Evolutionary conservation across 2,888 invertebrate genomes (phyloP).

Genomic region (Eupsilia transversa): DNA sequence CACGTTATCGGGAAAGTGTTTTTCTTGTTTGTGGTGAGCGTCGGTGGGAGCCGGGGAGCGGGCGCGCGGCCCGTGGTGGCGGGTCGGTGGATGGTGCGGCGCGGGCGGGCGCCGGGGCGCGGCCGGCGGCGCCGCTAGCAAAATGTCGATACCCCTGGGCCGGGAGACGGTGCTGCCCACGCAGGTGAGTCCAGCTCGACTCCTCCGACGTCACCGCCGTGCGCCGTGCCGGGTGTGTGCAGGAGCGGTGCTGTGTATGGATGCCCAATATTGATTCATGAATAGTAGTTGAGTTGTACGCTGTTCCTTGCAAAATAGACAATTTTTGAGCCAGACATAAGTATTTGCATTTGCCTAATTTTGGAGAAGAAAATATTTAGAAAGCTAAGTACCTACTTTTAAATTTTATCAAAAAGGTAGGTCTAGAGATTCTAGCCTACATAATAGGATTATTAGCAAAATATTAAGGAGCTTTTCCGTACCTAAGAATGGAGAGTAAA

Average conservation of each 20-base stretch:
- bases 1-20: slow-evolving; percentile 83
- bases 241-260: slow-evolving; percentile 1
- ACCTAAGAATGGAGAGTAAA: not conserved
- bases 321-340: not conserved
- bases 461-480: not conserved
- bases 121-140: slow-evolving; percentile 89
- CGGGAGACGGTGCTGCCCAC: slow-evolving; percentile 89
- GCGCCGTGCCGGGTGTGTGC: slow-evolving; percentile 9
- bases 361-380: not conserved
- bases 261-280: slow-evolving; percentile 3
- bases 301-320: not conserved
- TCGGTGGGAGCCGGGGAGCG: slow-evolving; percentile 75
- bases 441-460: not conserved
- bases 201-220: slow-evolving; percentile 28
- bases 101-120: slow-evolving; percentile 89
- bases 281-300: not conserved
- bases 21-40: slow-evolving; percentile 84
- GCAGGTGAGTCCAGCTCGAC: slow-evolving; percentile 83
- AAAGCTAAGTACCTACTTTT: not conserved
- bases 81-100: slow-evolving; percentile 88
- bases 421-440: not conserved
- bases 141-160: slow-evolving; percentile 90
- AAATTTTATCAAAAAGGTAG: no score
- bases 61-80: slow-evolving; percentile 79
- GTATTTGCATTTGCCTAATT: not conserved